These are phyloP conservation scores for Diadegma fenestrale DNA, from an alignment of 2,888 invertebrate genomes.

Conservation along the genomic window DNA sequence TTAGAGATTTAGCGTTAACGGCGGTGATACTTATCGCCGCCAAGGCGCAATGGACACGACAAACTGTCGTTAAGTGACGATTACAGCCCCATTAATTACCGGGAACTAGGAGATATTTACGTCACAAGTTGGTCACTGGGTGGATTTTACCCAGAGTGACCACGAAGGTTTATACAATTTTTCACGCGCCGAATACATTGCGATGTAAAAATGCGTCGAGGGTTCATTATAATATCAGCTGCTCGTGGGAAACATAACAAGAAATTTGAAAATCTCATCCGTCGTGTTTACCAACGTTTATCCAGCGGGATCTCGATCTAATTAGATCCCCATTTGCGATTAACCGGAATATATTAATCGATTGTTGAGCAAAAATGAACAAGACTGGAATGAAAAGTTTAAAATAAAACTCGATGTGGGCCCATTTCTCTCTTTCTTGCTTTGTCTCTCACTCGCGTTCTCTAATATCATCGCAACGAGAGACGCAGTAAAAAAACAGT, in stretches of 20 bases:
- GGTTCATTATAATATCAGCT: conserved; percentile 13
- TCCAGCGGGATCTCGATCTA: not conserved
- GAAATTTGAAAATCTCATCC: conserved; percentile 5
- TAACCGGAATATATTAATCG: not conserved
- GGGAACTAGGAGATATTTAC: no score
- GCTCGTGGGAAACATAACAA: not conserved
- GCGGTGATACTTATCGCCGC: no score
- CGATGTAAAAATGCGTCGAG: not conserved
- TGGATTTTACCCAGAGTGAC: no score
- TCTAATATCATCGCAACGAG: conserved; percentile 29
- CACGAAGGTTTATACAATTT: no score
- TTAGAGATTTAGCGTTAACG: no score
- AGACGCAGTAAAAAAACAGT: conserved; percentile 24
- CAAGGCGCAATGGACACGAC: no score
- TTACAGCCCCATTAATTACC: no score
- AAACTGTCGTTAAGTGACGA: no score
- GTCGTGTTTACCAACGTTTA: not conserved
- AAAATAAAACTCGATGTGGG: conserved; percentile 51
- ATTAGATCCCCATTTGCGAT: not conserved
- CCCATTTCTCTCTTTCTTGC: not conserved
- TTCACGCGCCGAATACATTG: not conserved
- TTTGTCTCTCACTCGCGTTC: not conserved
- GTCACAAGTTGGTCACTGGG: no score
- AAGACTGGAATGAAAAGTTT: conserved; percentile 51
- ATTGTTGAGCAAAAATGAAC: conserved; percentile 21